Percentiles rank a stretch among this genome's conserved stretches.
Evolutionary conservation across 2,113 vertebrate genomes (phyloP).

Genomic region (Cyphomyrus discorhynchus): DNA sequence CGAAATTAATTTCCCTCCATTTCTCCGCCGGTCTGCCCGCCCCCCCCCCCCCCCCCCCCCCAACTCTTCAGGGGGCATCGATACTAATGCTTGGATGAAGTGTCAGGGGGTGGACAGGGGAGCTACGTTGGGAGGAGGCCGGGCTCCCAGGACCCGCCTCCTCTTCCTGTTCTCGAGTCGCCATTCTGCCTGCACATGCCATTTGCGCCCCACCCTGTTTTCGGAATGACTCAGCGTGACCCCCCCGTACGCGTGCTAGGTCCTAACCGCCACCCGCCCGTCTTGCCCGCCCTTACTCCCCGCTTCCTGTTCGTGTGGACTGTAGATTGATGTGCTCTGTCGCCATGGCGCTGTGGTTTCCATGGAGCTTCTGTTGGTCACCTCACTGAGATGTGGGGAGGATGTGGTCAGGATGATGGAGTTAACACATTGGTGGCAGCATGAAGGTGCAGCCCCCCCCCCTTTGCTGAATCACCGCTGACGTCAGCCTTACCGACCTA

Average conservation of each 20-base stretch:
- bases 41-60: no score
- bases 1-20: slow-evolving; percentile 42
- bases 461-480: not conserved
- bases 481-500: not conserved
- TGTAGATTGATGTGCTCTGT: not conserved
- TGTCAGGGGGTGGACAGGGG: not conserved
- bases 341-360: not conserved
- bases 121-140: not conserved
- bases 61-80: not conserved
- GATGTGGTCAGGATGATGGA: not conserved
- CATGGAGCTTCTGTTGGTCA: not conserved
- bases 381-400: not conserved
- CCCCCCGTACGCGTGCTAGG: not conserved
- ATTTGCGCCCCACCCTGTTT: not conserved
- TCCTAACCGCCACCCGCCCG: not conserved
- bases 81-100: not conserved
- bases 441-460: not conserved
- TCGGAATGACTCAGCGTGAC: not conserved
- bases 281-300: not conserved
- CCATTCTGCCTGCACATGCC: not conserved
- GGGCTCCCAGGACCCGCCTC: not conserved
- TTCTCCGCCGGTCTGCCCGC: slow-evolving; percentile 18
- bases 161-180: not conserved
- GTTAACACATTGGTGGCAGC: not conserved
- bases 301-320: not conserved